Percentiles rank a stretch among this genome's conserved stretches.
phyloP scores from a whole-genome alignment of 2,888 invertebrate species.

The Thumatha senex region DNA sequence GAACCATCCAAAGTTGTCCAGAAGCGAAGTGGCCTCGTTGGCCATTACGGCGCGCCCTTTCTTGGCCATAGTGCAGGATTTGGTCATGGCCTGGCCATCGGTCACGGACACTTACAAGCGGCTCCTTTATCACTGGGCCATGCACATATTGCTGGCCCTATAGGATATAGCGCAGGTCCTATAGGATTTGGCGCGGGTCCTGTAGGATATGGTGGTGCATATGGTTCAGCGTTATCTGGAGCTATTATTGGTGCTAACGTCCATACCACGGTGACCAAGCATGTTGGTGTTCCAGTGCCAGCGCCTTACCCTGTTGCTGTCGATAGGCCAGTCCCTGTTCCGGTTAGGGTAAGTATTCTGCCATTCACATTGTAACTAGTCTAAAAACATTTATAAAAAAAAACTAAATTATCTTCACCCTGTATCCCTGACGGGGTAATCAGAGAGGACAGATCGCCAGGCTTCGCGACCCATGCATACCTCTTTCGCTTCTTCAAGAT shows the following conservation, averaged over 20 bases:
- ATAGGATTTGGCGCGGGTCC: conserved; percentile 9
- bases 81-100: conserved; percentile 24
- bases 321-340: conserved; percentile 73
- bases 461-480: too few relatives aligned
- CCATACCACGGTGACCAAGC: conserved; percentile 78
- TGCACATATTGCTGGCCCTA: conserved; percentile 1
- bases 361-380: background rate
- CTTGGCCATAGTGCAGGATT: conserved; percentile 39
- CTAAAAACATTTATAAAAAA: background rate
- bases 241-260: conserved; percentile 73
- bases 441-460: too few relatives aligned
- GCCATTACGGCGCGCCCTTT: conserved; percentile 58
- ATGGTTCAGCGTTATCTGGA: conserved; percentile 22
- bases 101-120: conserved; percentile 3
- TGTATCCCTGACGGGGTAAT: too few relatives aligned
- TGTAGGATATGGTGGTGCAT: conserved; percentile 9
- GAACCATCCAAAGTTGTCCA: conserved; percentile 73
- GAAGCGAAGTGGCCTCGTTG: conserved; percentile 71
- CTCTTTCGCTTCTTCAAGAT: too few relatives aligned
- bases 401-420: too few relatives aligned
- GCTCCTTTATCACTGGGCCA: conserved; percentile 2
- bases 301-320: conserved; percentile 78
- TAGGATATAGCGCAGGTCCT: conserved; percentile 5
- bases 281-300: conserved; percentile 75
- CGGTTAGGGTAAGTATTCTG: conserved; percentile 61